These are phyloP conservation scores for Diorhabda carinulata DNA, from an alignment of 1,140 invertebrate species.

Conservation along the genomic window DNA sequence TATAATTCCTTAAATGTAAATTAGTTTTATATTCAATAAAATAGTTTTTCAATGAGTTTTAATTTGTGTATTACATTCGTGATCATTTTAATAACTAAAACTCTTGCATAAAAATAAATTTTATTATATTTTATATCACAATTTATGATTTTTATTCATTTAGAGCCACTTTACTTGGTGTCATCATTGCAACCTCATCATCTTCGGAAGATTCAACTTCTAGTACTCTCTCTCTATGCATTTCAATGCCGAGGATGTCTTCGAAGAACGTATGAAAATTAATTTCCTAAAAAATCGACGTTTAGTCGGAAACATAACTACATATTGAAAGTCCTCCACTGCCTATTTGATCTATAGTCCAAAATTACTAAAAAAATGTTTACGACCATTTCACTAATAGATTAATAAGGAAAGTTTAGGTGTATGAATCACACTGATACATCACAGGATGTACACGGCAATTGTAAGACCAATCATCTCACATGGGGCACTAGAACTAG, in stretches of 20 bases:
- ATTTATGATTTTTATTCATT: not conserved
- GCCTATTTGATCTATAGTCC: no score
- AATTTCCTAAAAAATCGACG: slow-evolving; percentile 27
- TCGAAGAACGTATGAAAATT: slow-evolving; percentile 30
- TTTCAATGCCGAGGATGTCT: slow-evolving; percentile 35
- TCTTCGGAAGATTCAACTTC: slow-evolving; percentile 2
- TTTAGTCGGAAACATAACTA: no score
- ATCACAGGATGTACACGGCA: no score
- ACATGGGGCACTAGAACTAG: no score
- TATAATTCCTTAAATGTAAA: slow-evolving; percentile 9
- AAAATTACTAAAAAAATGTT: no score
- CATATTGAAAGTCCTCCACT: no score
- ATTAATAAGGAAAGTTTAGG: no score
- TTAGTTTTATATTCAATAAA: slow-evolving; percentile 21
- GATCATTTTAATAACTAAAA: slow-evolving; percentile 7
- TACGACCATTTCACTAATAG: no score
- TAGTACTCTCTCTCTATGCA: slow-evolving; percentile 20
- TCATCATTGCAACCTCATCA: not conserved
- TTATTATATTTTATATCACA: not conserved
- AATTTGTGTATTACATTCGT: not conserved
- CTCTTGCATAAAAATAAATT: not conserved
- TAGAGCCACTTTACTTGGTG: not conserved
- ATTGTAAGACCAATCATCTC: no score
- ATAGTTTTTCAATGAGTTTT: slow-evolving; percentile 1
- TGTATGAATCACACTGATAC: no score